A percentile compares a stretch with the other conserved stretches of the same genome.
Evolutionary conservation across 92 coral and sea anemone species (phyloP).

Genomic region (Porites rus): DNA sequence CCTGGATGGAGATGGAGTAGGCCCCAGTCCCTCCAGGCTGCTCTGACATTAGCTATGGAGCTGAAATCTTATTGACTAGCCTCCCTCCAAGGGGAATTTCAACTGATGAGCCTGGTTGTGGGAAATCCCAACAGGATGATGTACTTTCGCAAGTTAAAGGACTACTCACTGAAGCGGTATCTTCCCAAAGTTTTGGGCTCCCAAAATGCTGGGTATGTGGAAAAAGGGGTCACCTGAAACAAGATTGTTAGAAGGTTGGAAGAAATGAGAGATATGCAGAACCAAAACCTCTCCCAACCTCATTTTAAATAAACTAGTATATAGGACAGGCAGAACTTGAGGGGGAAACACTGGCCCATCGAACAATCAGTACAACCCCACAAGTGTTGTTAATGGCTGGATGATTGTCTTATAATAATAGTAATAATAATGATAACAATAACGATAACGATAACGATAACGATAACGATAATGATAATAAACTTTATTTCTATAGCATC

Average conservation of each 20-base stretch:
- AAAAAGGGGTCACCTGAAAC: conserved; percentile 33
- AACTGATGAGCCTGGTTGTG: background rate
- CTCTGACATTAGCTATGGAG: conserved; percentile 61
- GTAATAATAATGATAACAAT: no score
- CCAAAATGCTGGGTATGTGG: conserved; percentile 41
- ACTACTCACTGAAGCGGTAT: conserved; percentile 3
- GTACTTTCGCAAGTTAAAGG: conserved; percentile 24
- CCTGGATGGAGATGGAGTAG: conserved; percentile 60
- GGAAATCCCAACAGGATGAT: conserved; percentile 22
- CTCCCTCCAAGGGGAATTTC: conserved; percentile 21
- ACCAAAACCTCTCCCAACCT: background rate
- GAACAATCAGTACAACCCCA: conserved; percentile 5
- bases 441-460: no score
- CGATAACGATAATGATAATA: no score
- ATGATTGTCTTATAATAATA: background rate
- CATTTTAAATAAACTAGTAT: conserved; percentile 17
- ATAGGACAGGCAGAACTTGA: conserved; percentile 33
- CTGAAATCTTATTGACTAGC: conserved; percentile 59
- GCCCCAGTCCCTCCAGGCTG: conserved; percentile 59
- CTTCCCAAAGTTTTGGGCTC: background rate
- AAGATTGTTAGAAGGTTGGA: background rate
- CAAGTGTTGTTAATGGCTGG: conserved; percentile 24
- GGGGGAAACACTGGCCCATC: conserved; percentile 18
- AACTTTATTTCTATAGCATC: no score
- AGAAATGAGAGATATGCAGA: conserved; percentile 7